Percentiles rank a stretch among this genome's conserved stretches.
Evolutionary conservation across 2,888 invertebrate species (phyloP).

Genomic region (Emesis furor): DNA sequence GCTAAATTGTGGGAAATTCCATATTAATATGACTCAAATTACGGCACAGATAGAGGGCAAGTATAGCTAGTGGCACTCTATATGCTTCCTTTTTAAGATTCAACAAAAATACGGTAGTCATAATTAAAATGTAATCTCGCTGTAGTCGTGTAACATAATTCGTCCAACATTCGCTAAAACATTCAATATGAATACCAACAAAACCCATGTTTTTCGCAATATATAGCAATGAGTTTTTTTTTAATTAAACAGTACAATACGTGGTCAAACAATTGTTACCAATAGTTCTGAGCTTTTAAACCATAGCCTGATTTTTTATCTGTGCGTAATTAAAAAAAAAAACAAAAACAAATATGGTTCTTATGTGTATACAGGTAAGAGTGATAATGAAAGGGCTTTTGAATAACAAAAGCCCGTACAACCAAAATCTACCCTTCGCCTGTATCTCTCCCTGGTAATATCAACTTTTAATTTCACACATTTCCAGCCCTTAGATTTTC

Average conservation of each 20-base stretch:
- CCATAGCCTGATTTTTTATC: conserved; percentile 30
- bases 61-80: no score
- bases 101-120: no score
- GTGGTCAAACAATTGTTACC: conserved; percentile 37
- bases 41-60: no score
- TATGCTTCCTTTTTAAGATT: no score
- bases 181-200: not conserved
- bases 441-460: conserved; percentile 40
- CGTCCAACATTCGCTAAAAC: not conserved
- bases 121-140: no score
- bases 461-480: conserved; percentile 68
- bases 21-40: no score
- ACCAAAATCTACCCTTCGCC: conserved; percentile 33
- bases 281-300: conserved; percentile 38
- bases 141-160: not conserved
- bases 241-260: conserved; percentile 34
- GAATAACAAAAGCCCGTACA: conserved; percentile 22
- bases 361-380: conserved; percentile 11
- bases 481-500: conserved; percentile 69
- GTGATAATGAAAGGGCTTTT: conserved; percentile 19
- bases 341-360: conserved; percentile 29
- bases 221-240: conserved; percentile 20
- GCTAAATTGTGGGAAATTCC: no score
- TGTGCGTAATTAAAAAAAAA: conserved; percentile 40
- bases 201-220: conserved; percentile 7